phyloP scores from a whole-genome alignment of 2,113 vertebrate species.

The Pandion haliaetus region DNA sequence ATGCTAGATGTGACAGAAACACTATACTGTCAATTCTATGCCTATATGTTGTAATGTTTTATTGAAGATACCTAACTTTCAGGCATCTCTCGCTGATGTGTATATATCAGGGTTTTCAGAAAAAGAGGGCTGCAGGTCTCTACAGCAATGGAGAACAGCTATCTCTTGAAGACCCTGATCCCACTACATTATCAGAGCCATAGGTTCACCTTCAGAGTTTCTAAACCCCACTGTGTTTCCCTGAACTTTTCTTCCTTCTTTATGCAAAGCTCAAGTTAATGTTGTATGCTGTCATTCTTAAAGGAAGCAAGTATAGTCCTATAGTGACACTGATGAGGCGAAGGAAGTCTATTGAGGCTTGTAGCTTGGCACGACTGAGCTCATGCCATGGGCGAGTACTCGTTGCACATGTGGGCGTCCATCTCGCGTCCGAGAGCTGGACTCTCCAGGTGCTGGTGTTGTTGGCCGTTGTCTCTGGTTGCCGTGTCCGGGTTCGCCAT shows the following conservation, averaged over 20 bases:
- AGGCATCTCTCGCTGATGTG: background rate
- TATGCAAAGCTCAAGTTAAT: background rate
- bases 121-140: background rate
- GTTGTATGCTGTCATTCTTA: background rate
- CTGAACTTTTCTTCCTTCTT: background rate
- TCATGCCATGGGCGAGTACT: background rate
- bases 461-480: background rate
- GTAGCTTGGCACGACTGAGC: background rate
- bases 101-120: background rate
- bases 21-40: background rate
- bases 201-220: background rate
- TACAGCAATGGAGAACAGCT: background rate
- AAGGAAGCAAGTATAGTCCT: background rate
- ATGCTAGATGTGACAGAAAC: background rate
- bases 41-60: background rate
- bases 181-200: background rate
- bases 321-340: background rate
- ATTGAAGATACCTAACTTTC: background rate
- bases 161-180: background rate
- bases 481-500: background rate
- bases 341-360: background rate
- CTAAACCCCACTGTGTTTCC: background rate
- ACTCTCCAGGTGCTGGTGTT: background rate
- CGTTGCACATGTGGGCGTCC: accelerated
- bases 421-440: background rate